Conservation (phyloP, 2,113 vertebrate species). For the Ciconia stormi region DNA sequence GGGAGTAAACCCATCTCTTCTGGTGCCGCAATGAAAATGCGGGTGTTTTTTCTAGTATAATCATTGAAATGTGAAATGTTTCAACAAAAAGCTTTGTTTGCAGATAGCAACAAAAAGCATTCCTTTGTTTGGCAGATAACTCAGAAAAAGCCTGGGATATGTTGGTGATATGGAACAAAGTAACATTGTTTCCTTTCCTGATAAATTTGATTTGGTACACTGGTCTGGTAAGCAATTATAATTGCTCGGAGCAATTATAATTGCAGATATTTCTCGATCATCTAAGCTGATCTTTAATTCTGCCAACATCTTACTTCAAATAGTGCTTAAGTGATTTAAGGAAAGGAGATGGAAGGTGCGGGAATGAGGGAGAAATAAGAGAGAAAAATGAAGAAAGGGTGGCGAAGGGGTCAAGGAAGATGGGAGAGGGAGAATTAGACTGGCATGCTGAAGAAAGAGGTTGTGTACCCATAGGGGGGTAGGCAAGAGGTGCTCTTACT, state of each 20-base stretch:
- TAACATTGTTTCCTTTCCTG: background rate
- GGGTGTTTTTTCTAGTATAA: background rate
- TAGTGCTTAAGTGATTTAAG: background rate
- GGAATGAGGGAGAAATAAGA: background rate
- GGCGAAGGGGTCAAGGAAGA: background rate
- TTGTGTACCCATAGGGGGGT: background rate
- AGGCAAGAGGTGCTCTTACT: background rate
- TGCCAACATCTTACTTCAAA: background rate
- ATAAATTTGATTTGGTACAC: background rate
- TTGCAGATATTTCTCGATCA: background rate
- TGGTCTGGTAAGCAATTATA: background rate
- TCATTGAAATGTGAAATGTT: background rate
- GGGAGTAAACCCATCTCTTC: background rate
- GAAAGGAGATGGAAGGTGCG: background rate
- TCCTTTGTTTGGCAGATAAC: background rate
- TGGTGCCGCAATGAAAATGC: background rate
- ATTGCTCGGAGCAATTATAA: background rate
- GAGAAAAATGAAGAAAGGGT: background rate
- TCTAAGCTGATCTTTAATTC: background rate
- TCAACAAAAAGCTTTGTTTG: background rate
- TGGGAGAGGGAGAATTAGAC: background rate
- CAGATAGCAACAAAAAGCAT: background rate
- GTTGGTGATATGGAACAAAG: background rate
- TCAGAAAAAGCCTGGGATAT: background rate
- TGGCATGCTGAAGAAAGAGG: background rate